Base-by-base conservation (phyloP, 2,797 vertebrate species). In the Sebastiscus tertius region DNA sequence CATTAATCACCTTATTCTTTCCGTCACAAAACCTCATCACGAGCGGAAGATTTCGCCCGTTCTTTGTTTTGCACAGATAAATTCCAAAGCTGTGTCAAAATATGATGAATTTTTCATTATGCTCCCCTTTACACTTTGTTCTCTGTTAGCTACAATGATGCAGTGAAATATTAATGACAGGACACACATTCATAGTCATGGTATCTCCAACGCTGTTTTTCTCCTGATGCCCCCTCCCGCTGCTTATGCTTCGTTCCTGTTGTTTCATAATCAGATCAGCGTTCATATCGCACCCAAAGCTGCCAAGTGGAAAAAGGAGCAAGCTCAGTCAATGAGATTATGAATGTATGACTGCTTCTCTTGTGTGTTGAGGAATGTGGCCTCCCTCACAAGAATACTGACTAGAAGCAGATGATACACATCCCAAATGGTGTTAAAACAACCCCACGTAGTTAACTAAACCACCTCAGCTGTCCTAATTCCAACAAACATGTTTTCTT, bases 91-190 rank as follows among this genome's bases (percentile, higher is more conserved):
- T 62, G 59, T 93, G 90, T 93, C 88, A 93, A 93, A 95, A 94
- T 90, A 91, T 81, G 81, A 92, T 95, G 11, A 65, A 94, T 94
- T 90, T 95, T 95, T 95, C 88, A 95, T 95, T 79, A 80, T n/a
- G 64, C 88, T 89, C 83, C 85, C 83, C 86, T 95, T 93, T 90
- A 90, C 88, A 83, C 87, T 93, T 88, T 92, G 87, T 93, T 94
- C 87, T 88, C 78, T 80, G 85, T 91, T 85, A 83, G 89, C 84
- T 88, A 89, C 87, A 80, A 81, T 92, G 84, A 91, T 89, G 77
- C 85, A 88, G 90, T 96, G 85, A 95, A 95, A 95, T 93, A 95
- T 96, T 95, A 93, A 96, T 93, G 90, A 83, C 76, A 82, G 85
- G 87, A 88, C 88, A 90, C 88, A 92, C 89, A 86, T 90, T 87